These are phyloP conservation scores for Crocidura indochinensis DNA, from an alignment of 2,797 vertebrate genomes.

Conservation along the genomic window DNA sequence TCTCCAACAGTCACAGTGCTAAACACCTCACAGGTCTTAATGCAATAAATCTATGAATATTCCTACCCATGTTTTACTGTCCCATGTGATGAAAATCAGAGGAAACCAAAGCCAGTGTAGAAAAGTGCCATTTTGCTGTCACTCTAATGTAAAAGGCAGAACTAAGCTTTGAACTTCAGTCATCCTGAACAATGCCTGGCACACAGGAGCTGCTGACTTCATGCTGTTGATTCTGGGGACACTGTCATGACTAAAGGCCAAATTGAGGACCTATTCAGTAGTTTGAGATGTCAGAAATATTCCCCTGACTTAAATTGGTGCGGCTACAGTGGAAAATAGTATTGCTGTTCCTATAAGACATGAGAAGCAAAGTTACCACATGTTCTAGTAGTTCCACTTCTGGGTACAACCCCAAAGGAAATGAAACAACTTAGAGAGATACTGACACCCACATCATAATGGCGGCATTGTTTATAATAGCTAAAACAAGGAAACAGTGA, in stretches of 20 bases:
- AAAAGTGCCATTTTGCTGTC: background rate
- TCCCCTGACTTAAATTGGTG: background rate
- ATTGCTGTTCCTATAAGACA: background rate
- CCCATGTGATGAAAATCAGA: background rate
- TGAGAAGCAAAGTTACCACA: background rate
- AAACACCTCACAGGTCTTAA: background rate
- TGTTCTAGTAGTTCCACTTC: background rate
- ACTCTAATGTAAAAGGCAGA: background rate
- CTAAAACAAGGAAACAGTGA: background rate
- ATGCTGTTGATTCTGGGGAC: background rate
- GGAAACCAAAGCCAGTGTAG: background rate
- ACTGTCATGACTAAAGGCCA: slow-evolving; percentile 2
- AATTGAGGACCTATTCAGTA: background rate
- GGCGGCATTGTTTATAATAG: background rate
- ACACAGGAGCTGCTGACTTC: background rate
- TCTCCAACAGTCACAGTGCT: background rate
- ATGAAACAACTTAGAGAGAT: background rate
- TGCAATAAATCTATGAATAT: background rate
- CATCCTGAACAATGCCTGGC: background rate
- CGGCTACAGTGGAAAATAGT: background rate
- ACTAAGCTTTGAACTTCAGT: background rate
- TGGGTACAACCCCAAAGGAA: background rate
- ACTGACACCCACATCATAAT: background rate
- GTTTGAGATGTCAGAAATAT: slow-evolving; percentile 7
- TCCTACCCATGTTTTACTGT: background rate